Conservation (phyloP, 2,113 vertebrate genomes). For the Sprattus sprattus region DNA sequence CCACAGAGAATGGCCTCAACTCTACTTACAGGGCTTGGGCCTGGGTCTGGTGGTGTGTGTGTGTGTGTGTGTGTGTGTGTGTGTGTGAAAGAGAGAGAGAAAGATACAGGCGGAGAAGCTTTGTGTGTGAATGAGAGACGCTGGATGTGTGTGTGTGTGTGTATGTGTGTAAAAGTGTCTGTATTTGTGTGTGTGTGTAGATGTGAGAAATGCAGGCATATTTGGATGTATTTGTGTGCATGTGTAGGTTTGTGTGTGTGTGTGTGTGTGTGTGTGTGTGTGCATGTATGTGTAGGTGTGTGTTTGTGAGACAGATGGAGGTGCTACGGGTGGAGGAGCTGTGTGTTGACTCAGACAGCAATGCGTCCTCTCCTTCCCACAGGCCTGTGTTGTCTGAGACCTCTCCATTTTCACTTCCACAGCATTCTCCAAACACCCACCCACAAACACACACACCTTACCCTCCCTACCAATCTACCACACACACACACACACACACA, state of each 20-base stretch:
- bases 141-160: no score
- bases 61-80: no score
- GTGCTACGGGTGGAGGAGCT: neutral
- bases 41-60: no score
- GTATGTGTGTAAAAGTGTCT: no score
- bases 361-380: neutral
- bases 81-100: no score
- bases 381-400: neutral
- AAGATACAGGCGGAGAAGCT: no score
- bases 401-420: neutral
- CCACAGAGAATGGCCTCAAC: no score
- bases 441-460: neutral
- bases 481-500: neutral
- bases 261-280: neutral
- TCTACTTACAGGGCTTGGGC: no score
- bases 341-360: neutral
- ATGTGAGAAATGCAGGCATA: neutral
- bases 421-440: neutral
- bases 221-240: neutral
- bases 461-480: no score
- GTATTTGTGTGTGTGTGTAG: neutral
- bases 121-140: no score
- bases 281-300: neutral
- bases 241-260: neutral
- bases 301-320: neutral